These are phyloP conservation scores for Synergus itoensis DNA, from an alignment of 2,888 invertebrate species.

Conservation along the genomic window DNA sequence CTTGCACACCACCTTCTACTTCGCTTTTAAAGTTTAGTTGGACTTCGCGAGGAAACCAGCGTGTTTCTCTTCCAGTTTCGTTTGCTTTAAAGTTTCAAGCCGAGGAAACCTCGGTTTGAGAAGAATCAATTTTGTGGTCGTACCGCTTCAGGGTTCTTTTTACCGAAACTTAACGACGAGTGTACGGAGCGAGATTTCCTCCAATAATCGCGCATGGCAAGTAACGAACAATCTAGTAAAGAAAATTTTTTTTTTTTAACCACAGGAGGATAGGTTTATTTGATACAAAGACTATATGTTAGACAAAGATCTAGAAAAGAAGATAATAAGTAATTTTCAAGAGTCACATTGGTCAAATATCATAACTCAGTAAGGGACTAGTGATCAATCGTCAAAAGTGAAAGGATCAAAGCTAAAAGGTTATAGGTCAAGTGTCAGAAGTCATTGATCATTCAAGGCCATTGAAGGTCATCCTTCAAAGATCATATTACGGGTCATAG, in stretches of 20 bases:
- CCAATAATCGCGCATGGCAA: constrained; percentile 1
- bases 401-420: too few species aligned
- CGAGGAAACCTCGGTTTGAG: constrained; percentile 15
- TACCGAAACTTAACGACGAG: constrained; percentile 16
- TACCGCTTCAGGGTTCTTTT: background rate
- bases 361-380: too few species aligned
- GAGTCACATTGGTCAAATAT: too few species aligned
- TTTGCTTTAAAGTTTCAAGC: constrained; percentile 39
- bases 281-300: background rate
- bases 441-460: too few species aligned
- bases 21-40: constrained; percentile 32
- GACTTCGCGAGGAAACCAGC: constrained; percentile 32
- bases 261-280: background rate
- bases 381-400: too few species aligned
- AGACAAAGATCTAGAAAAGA: background rate
- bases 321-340: background rate
- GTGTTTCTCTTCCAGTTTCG: constrained; percentile 27
- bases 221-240: background rate
- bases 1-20: constrained; percentile 15
- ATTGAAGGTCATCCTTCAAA: too few species aligned
- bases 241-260: background rate
- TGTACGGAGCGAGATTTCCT: background rate
- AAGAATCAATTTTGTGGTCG: constrained; percentile 20
- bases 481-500: too few species aligned
- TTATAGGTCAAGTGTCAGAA: too few species aligned